phyloP scores from a whole-genome alignment of 2,797 vertebrate genomes.

The Novumbra hubbsi region DNA sequence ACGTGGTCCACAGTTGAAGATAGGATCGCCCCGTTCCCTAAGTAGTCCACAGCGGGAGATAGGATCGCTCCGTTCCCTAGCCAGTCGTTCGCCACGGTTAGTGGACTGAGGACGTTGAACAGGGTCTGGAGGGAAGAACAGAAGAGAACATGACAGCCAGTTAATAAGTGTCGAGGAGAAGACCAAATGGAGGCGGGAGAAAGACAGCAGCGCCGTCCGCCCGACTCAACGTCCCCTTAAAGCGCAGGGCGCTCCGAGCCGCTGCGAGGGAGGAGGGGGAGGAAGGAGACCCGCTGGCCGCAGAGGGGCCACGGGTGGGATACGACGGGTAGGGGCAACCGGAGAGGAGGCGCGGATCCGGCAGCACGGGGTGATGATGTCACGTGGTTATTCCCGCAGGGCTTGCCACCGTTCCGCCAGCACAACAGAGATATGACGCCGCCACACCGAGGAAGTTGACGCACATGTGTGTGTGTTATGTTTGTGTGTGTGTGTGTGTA shows the following conservation, averaged over 20 bases:
- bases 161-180: conserved; percentile 64
- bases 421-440: conserved; percentile 25
- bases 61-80: too few relatives aligned
- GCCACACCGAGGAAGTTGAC: conserved; percentile 27
- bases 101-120: conserved; percentile 69
- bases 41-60: too few relatives aligned
- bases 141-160: conserved; percentile 68
- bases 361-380: conserved; percentile 17
- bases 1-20: too few relatives aligned
- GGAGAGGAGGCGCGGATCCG: conserved; percentile 15
- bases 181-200: conserved; percentile 30
- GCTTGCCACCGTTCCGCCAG: neutral
- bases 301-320: too few relatives aligned
- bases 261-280: neutral
- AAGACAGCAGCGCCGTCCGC: conserved; percentile 34
- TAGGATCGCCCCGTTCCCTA: too few relatives aligned
- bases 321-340: too few relatives aligned
- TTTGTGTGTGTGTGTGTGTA: neutral
- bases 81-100: conserved; percentile 55
- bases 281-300: conserved; percentile 48
- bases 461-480: conserved; percentile 14
- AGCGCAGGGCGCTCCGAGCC: conserved; percentile 6
- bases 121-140: conserved; percentile 53
- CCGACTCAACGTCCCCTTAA: conserved; percentile 37
- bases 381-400: conserved; percentile 40